These are phyloP conservation scores for Odocoileus virginianus DNA, from an alignment of 2,113 vertebrate species.

Conservation along the genomic window DNA sequence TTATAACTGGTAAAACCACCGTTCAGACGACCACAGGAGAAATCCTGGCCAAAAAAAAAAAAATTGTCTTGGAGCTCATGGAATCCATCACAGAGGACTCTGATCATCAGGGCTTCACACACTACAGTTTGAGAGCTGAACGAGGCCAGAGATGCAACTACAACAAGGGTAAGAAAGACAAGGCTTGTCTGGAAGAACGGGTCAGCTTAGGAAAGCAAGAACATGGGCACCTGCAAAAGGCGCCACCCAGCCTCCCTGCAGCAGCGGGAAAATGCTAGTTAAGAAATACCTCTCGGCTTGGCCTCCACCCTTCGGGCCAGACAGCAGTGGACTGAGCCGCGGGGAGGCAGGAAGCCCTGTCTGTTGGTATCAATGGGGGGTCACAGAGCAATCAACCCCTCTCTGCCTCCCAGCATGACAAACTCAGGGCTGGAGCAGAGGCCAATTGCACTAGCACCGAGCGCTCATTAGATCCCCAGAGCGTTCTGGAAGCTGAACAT, in stretches of 20 bases:
- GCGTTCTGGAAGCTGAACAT: neutral
- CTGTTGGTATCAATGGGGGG: neutral
- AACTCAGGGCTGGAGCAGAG: neutral
- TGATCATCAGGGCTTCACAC: neutral
- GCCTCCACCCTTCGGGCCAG: neutral
- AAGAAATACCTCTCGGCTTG: neutral
- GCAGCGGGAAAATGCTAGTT: neutral
- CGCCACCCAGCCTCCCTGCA: neutral
- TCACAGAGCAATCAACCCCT: too few relatives aligned
- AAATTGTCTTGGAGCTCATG: neutral
- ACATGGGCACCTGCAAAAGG: neutral
- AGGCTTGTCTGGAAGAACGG: neutral
- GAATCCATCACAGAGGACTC: neutral
- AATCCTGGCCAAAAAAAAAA: neutral
- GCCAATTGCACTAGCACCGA: neutral
- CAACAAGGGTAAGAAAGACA: neutral
- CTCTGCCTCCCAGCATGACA: neutral
- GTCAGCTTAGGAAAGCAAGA: neutral
- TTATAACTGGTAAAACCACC: neutral
- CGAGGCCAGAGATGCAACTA: neutral
- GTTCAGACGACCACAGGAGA: neutral
- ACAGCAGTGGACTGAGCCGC: accelerated
- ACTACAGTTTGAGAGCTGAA: neutral
- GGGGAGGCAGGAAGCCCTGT: neutral
- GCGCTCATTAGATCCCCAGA: neutral